phyloP scores from a whole-genome alignment of 2,888 invertebrate species.

The Lasioglossum zephyrum region DNA sequence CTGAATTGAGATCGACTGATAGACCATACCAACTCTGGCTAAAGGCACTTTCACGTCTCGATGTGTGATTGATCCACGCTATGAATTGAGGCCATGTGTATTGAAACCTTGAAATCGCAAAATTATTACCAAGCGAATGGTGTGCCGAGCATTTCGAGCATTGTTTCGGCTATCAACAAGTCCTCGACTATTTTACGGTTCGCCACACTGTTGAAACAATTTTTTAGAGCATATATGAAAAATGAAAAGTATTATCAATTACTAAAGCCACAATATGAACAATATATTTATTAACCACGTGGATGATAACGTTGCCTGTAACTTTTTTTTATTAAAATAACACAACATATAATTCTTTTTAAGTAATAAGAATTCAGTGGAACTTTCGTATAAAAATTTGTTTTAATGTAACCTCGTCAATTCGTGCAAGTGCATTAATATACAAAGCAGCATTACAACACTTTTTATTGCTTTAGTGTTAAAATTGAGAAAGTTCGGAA shows the following conservation, averaged over 20 bases:
- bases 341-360: too few relatives aligned
- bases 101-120: not conserved
- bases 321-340: not conserved
- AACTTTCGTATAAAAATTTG: not conserved
- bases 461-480: not conserved
- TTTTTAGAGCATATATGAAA: not conserved
- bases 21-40: slow-evolving; percentile 21
- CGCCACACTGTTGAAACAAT: not conserved
- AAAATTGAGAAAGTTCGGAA: too few relatives aligned
- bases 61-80: slow-evolving; percentile 44
- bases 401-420: not conserved
- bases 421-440: not conserved
- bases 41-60: slow-evolving; percentile 43
- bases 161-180: not conserved
- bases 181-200: not conserved
- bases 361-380: not conserved
- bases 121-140: slow-evolving; percentile 1
- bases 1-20: slow-evolving; percentile 53
- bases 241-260: not conserved
- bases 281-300: too few relatives aligned
- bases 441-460: not conserved
- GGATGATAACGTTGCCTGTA: not conserved
- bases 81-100: slow-evolving; percentile 4
- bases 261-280: not conserved
- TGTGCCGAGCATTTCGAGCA: not conserved